Evolutionary conservation across 2,797 vertebrate genomes (phyloP).

Genomic region (Gambusia yucatana): DNA sequence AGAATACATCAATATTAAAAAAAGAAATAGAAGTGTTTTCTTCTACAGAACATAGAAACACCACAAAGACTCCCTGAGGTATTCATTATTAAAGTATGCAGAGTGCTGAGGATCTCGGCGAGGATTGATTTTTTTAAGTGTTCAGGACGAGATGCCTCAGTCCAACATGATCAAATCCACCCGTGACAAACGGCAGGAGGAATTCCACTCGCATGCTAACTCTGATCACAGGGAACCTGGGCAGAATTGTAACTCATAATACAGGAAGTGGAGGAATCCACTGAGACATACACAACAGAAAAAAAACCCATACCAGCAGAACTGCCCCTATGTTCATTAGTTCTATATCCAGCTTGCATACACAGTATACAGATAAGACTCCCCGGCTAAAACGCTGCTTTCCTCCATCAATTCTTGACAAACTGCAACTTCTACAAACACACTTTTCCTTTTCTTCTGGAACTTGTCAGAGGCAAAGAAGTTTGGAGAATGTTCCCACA

Average conservation of each 20-base stretch:
- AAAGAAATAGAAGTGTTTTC: slow-evolving; percentile 30
- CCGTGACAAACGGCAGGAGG: slow-evolving; percentile 29
- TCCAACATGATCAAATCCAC: slow-evolving; percentile 1
- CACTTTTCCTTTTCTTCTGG: background rate
- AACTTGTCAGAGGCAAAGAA: background rate
- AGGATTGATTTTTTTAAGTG: slow-evolving; percentile 20
- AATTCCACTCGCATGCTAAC: background rate
- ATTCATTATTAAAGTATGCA: slow-evolving; percentile 26
- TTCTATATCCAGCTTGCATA: slow-evolving; percentile 64
- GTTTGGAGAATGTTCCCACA: background rate
- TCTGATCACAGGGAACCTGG: slow-evolving; percentile 1
- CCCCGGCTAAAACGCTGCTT: slow-evolving; percentile 40
- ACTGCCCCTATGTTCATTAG: slow-evolving; percentile 5
- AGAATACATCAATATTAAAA: background rate
- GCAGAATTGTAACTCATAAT: background rate
- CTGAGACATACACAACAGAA: background rate
- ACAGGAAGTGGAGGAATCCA: background rate
- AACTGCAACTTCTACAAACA: slow-evolving; percentile 8
- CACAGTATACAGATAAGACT: slow-evolving; percentile 74
- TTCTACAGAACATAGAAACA: slow-evolving; percentile 37
- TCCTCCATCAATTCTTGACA: slow-evolving; percentile 9
- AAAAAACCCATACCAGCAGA: background rate
- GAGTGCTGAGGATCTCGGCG: background rate
- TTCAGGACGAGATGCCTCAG: background rate
- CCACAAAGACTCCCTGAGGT: slow-evolving; percentile 62